Conservation (phyloP, 1,140 invertebrate species). For the Dreissena polymorpha region DNA sequence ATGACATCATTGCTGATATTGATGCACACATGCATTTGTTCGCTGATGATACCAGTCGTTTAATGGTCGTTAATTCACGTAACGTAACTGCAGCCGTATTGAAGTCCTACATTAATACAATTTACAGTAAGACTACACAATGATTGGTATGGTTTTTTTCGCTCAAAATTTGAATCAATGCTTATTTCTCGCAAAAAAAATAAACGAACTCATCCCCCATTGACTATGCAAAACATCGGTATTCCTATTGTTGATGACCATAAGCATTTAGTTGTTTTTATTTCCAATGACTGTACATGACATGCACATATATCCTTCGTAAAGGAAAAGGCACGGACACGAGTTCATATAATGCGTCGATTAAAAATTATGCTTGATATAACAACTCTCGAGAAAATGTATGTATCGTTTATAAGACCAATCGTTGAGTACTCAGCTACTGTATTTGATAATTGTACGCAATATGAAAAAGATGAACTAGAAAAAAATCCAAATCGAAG, state of each 20-base stretch:
- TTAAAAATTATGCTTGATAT: conserved; percentile 29
- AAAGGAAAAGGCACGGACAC: conserved; percentile 7
- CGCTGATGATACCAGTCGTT: too few relatives aligned
- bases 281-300: conserved; percentile 24
- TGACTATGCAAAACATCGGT: conserved; percentile 8
- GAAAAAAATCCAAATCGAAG: conserved; percentile 34
- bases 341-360: conserved; percentile 16
- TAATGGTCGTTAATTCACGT: too few relatives aligned
- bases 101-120: too few relatives aligned
- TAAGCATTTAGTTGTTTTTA: conserved; percentile 18
- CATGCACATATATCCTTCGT: conserved; percentile 10
- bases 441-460: conserved; percentile 9
- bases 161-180: too few relatives aligned
- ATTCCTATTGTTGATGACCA: not conserved
- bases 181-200: too few relatives aligned
- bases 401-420: conserved; percentile 27
- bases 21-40: too few relatives aligned
- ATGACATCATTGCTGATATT: too few relatives aligned
- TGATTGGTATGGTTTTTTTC: too few relatives aligned
- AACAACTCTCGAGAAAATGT: conserved; percentile 32
- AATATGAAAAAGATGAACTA: not conserved
- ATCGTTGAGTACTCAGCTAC: conserved; percentile 3
- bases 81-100: too few relatives aligned
- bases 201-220: not conserved
- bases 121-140: too few relatives aligned